These are phyloP conservation scores for Pipistrellus kuhlii DNA, from an alignment of 2,797 vertebrate genomes.

Conservation along the genomic window DNA sequence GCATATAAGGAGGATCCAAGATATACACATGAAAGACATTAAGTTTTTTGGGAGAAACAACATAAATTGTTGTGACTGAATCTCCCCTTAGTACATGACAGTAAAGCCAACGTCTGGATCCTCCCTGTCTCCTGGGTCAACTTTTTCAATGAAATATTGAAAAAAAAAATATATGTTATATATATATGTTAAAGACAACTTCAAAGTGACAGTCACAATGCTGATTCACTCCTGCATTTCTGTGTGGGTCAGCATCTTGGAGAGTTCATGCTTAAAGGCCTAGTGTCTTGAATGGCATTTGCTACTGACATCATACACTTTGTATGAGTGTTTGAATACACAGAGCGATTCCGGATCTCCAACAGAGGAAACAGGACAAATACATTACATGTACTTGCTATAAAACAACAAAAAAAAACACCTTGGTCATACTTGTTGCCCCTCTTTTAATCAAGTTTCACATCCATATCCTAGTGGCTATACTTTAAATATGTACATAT, in stretches of 20 bases:
- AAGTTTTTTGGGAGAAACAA: conserved; percentile 20
- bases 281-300: neutral
- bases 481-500: neutral
- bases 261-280: conserved; percentile 46
- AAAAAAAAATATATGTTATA: neutral
- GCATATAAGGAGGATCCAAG: neutral
- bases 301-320: neutral
- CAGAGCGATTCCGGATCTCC: neutral
- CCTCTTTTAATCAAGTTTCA: conserved; percentile 16
- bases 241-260: conserved; percentile 4
- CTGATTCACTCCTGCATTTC: conserved; percentile 36
- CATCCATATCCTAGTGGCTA: neutral
- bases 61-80: neutral
- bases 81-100: neutral
- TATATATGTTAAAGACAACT: conserved; percentile 29
- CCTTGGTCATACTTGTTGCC: neutral
- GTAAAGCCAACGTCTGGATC: neutral
- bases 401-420: neutral
- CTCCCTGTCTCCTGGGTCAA: neutral
- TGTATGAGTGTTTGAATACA: neutral
- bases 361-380: neutral
- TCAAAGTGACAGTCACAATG: neutral
- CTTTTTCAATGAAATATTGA: conserved; percentile 32
- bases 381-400: neutral
- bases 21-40: neutral